Base-by-base conservation (phyloP, 2,888 invertebrate species). In the Abscondita cerata region DNA sequence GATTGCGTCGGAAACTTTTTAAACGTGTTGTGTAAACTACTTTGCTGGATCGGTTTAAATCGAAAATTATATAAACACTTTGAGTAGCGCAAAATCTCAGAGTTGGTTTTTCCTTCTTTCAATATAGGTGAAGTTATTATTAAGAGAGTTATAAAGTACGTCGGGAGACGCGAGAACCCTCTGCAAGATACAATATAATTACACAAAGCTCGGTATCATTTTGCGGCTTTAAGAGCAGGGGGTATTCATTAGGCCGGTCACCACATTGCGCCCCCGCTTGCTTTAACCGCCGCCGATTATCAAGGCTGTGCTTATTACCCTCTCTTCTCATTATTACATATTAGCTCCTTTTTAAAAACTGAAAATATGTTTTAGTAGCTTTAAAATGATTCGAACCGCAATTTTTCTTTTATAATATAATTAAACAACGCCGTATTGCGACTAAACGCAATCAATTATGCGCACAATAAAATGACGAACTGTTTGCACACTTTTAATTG, bases 401-500 rank as follows among this genome's bases (percentile, higher is more conserved):
- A 44, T 44, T 44, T 44, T 44, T 1, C n/a, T n/a, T n/a, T n/a
- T n/a, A n/a, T n/a, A n/a, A n/a, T n/a, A 19, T 16, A 44, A 44
- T 44, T 18, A 44, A 44, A 44, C 18, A 16, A 19, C 44, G 19
- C n/a, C 51, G 57, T 48, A 57, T 47, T 53, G 41, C 12, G 56
- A 52, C 12, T 75, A 75, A 48, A 73, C 73, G 73, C 74, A 76
- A 76, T 76, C 75, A 76, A 75, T 76, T 75, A 76, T 69, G 69
- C 70, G 64, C 64, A 72, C 76, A 73, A 72, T 70, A 73, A 75
- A 75, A 75, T 75, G 73, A 74, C 72, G 71, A 74, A 75, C 72
- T 77, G 75, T 77, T 77, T 76, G 76, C 73, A 75, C 75, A 75
- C 76, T 76, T 76, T 77, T 76, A 76, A 76, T 77, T 77, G 77